Conservation (phyloP, 2,113 vertebrate species). For the Apus apus region DNA sequence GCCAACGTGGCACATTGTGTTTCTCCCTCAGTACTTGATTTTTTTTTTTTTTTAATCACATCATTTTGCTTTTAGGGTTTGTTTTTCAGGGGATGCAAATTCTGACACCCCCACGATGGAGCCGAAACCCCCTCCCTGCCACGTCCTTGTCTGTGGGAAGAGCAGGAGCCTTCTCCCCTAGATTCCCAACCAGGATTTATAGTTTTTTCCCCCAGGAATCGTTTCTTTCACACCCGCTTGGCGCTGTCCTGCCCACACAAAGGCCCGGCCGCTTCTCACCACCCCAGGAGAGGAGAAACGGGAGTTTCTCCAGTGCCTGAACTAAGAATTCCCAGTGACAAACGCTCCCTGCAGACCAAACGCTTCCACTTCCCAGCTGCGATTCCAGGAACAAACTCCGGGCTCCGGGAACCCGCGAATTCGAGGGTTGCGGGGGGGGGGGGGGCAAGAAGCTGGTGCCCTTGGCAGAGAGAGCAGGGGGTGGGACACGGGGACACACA, state of each 20-base stretch:
- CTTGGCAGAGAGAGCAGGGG: no score
- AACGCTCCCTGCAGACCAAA: background rate
- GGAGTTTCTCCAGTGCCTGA: background rate
- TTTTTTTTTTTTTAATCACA: no score
- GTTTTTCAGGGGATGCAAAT: background rate
- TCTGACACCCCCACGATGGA: background rate
- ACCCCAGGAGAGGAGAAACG: background rate
- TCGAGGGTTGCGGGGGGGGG: background rate
- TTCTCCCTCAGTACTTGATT: background rate
- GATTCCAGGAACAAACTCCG: background rate
- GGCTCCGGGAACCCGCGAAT: no score
- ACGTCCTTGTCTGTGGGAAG: background rate
- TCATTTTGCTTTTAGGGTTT: background rate
- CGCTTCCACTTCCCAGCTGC: accelerated
- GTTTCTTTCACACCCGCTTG: background rate
- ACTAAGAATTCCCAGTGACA: background rate
- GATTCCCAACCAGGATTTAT: background rate
- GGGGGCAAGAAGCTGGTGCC: no score
- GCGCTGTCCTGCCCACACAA: background rate
- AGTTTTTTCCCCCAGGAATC: background rate
- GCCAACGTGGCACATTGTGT: background rate
- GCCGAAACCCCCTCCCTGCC: background rate
- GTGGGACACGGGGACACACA: no score
- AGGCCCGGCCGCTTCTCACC: background rate
- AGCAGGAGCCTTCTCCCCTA: background rate